These are phyloP conservation scores for Trinorchestia longiramus DNA, from an alignment of 1,140 invertebrate genomes.

Conservation along the genomic window DNA sequence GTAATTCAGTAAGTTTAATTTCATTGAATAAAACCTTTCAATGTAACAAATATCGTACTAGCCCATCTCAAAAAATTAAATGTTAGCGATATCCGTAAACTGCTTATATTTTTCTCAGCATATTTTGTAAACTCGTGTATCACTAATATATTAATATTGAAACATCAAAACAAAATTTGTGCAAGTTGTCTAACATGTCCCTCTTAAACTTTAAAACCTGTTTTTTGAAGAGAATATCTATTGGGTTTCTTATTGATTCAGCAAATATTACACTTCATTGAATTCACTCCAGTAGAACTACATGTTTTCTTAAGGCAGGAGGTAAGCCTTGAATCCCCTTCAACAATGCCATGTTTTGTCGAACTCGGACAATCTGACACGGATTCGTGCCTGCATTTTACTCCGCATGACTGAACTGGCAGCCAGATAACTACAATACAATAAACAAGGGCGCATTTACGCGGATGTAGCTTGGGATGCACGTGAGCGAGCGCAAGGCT, in stretches of 20 bases:
- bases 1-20: too few relatives aligned
- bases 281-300: neutral
- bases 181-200: too few relatives aligned
- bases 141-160: neutral
- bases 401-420: neutral
- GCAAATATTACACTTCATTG: neutral
- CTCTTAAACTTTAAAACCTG: neutral
- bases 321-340: neutral
- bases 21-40: too few relatives aligned
- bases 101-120: neutral
- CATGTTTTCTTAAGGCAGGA: neutral
- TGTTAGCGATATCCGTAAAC: too few relatives aligned
- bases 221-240: neutral
- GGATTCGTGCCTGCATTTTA: neutral
- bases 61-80: too few relatives aligned
- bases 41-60: too few relatives aligned
- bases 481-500: neutral
- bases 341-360: neutral
- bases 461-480: neutral
- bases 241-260: neutral
- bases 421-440: neutral
- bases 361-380: neutral
- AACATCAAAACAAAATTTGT: too few relatives aligned
- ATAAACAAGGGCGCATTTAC: neutral
- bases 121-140: neutral